phyloP scores from a whole-genome alignment of 2,888 invertebrate species.

The Cephonodes hylas region DNA sequence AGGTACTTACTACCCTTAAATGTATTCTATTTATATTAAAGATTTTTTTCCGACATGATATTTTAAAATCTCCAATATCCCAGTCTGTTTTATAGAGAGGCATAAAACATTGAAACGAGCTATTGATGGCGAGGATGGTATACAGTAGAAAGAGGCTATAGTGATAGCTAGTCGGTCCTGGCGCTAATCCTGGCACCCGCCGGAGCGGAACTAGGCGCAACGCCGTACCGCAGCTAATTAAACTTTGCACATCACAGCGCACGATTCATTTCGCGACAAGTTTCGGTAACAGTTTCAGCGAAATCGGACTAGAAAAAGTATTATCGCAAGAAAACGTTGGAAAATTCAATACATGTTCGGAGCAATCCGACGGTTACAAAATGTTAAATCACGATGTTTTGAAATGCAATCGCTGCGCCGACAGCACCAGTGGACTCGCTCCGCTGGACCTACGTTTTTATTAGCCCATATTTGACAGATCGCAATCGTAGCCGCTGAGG shows the following conservation, averaged over 20 bases:
- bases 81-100: too few relatives aligned
- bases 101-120: too few relatives aligned
- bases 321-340: conserved; percentile 22
- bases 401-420: conserved; percentile 29
- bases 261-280: conserved; percentile 35
- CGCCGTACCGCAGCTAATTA: conserved; percentile 30
- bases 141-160: too few relatives aligned
- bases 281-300: conserved; percentile 33
- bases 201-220: background rate
- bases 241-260: conserved; percentile 44
- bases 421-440: conserved; percentile 36
- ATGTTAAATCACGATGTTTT: conserved; percentile 48
- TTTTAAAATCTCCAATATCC: too few relatives aligned
- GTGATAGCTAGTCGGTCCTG: too few relatives aligned
- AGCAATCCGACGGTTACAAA: conserved; percentile 34
- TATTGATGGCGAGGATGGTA: too few relatives aligned
- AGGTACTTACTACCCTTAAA: too few relatives aligned
- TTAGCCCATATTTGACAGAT: conserved; percentile 27
- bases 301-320: conserved; percentile 28
- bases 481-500: conserved; percentile 26
- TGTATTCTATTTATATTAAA: too few relatives aligned
- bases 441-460: conserved; percentile 23
- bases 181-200: background rate
- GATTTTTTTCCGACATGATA: too few relatives aligned
- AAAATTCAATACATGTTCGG: conserved; percentile 29